These are phyloP conservation scores for Drosophila arizonae DNA, from an alignment of 1,140 invertebrate genomes.

Conservation along the genomic window DNA sequence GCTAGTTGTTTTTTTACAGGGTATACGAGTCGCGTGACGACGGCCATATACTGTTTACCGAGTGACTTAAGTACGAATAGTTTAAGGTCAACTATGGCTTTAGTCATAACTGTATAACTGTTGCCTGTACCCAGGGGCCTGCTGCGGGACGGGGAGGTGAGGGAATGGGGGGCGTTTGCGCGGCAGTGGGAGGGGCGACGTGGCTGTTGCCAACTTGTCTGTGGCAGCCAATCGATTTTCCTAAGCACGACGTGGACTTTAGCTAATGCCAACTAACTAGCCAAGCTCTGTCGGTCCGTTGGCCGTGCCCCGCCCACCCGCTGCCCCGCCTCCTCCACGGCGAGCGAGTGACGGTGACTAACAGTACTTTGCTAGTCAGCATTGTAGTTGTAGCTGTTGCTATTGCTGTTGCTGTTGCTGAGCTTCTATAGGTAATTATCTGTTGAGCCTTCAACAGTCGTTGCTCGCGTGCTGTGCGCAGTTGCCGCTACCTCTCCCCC, in stretches of 20 bases:
- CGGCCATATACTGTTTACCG: conserved; percentile 33
- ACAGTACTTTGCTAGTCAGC: conserved; percentile 36
- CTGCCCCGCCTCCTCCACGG: neutral
- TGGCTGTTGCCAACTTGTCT: conserved; percentile 49
- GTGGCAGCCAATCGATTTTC: conserved; percentile 42
- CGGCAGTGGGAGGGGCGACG: conserved; percentile 2
- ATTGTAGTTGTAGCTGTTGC: neutral
- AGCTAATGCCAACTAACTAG: conserved; percentile 35
- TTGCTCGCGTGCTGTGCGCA: conserved; percentile 42
- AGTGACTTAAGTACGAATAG: conserved; percentile 32
- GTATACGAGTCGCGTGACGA: conserved; percentile 40
- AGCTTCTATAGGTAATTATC: conserved; percentile 53
- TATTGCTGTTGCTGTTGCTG: conserved; percentile 22
- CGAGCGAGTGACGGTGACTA: conserved; percentile 40
- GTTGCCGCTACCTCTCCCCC: neutral
- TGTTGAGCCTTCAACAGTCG: conserved; percentile 60
- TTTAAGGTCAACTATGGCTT: conserved; percentile 40
- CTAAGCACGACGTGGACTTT: conserved; percentile 24
- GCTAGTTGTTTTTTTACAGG: conserved; percentile 7
- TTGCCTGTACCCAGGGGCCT: conserved; percentile 12
- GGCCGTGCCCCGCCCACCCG: neutral
- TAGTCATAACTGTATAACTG: conserved; percentile 48
- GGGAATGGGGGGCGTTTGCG: neutral
- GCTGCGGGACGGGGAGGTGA: neutral
- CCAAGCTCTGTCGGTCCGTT: conserved; percentile 5